Evolutionary conservation across 2,888 invertebrate species (phyloP).

Genomic region (Mellilla xanthometata): DNA sequence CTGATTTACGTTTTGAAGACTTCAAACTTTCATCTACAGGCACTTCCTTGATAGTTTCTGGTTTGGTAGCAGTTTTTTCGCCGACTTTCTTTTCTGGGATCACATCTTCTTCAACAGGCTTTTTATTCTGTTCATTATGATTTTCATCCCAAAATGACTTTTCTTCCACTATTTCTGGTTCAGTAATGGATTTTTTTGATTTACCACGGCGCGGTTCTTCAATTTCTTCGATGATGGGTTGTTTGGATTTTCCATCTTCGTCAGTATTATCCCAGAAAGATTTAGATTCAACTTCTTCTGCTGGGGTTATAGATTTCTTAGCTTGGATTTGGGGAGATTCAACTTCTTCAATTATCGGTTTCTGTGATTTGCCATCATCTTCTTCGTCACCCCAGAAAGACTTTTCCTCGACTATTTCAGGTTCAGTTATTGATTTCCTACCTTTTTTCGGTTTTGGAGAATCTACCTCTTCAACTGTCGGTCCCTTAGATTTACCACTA

Average conservation of each 20-base stretch:
- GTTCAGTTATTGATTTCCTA: constrained; percentile 51
- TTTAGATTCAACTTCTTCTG: constrained; percentile 51
- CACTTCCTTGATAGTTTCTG: constrained; percentile 64
- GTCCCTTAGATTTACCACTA: constrained; percentile 45
- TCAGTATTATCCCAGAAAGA: constrained; percentile 56
- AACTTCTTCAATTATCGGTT: constrained; percentile 47
- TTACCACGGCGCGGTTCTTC: constrained; percentile 44
- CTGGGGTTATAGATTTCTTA: constrained; percentile 44
- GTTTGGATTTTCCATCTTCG: constrained; percentile 47
- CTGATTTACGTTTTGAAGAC: constrained; percentile 67
- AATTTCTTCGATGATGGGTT: constrained; percentile 49
- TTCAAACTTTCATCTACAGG: constrained; percentile 59
- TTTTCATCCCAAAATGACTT: constrained; percentile 72
- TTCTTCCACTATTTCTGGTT: constrained; percentile 57
- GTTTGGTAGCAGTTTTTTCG: constrained; percentile 56
- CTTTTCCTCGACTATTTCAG: constrained; percentile 54
- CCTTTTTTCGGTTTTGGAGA: constrained; percentile 28
- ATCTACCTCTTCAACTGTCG: constrained; percentile 40
- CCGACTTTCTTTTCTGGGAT: constrained; percentile 51
- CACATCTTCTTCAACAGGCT: constrained; percentile 54
- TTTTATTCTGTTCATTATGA: constrained; percentile 55
- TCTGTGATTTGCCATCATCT: constrained; percentile 48
- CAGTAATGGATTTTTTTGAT: constrained; percentile 50
- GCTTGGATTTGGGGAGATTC: constrained; percentile 41
- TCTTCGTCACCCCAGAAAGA: constrained; percentile 62